Conservation (phyloP, 2,888 invertebrate genomes). For the Pseudeuparius sepicola region DNA sequence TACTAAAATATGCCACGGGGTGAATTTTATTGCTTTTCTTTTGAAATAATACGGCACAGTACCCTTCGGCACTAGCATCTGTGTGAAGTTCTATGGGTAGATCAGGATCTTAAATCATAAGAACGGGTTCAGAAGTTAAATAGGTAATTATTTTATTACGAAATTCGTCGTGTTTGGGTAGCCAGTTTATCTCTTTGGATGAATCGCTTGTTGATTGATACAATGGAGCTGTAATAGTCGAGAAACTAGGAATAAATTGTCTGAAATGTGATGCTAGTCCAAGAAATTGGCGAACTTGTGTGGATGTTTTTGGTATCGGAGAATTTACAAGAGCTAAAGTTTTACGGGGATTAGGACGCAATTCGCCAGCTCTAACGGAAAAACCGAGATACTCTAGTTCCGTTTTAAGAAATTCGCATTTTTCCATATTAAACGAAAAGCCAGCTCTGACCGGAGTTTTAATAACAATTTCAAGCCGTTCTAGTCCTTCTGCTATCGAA, state of each 20-base stretch:
- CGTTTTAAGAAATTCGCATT: slow-evolving; percentile 17
- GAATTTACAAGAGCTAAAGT: slow-evolving; percentile 12
- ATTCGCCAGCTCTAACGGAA: slow-evolving; percentile 11
- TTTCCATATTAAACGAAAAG: slow-evolving; percentile 19
- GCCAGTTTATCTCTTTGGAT: slow-evolving; percentile 17
- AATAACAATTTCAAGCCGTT: slow-evolving; percentile 18
- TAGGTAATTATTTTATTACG: too few species aligned
- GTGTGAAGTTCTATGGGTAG: too few species aligned
- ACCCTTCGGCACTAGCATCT: too few species aligned
- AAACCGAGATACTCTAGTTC: slow-evolving; percentile 17
- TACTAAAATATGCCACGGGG: too few species aligned
- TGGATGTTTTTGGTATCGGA: slow-evolving; percentile 13
- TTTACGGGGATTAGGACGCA: slow-evolving; percentile 15
- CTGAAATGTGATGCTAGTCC: slow-evolving; percentile 24
- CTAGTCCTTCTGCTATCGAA: too few species aligned
- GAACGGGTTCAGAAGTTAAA: too few species aligned
- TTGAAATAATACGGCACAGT: too few species aligned
- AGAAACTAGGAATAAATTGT: too few species aligned
- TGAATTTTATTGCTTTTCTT: too few species aligned
- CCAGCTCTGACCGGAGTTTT: slow-evolving; percentile 16
- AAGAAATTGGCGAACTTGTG: slow-evolving; percentile 18
- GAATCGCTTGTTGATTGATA: slow-evolving; percentile 13
- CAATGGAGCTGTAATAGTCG: slow-evolving; percentile 16
- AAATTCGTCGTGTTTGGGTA: slow-evolving; percentile 15
- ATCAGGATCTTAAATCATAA: too few species aligned